A percentile compares a stretch with the other conserved stretches of the same genome.
Evolutionary conservation across 2,888 invertebrate genomes (phyloP).

Genomic region (Campoplex nolae): DNA sequence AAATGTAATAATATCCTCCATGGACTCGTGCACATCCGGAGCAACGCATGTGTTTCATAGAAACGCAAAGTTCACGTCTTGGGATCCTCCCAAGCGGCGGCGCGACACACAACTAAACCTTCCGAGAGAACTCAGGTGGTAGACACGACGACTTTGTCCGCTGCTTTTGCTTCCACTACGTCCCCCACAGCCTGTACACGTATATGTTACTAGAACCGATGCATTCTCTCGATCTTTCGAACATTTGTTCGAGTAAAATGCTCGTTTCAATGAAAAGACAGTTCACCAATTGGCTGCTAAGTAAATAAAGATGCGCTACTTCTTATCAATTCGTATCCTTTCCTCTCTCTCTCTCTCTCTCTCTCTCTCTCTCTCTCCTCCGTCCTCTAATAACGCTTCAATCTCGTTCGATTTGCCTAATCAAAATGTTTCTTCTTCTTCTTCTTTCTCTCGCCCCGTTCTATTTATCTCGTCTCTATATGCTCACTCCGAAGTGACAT

Average conservation of each 20-base stretch:
- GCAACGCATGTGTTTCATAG: constrained; percentile 6
- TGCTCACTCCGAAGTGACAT: background rate
- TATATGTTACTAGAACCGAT: constrained; percentile 20
- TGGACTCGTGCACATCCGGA: constrained; percentile 15
- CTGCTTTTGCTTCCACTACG: constrained; percentile 18
- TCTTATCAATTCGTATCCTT: background rate
- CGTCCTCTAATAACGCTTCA: background rate
- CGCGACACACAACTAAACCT: constrained; percentile 47
- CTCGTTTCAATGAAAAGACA: constrained; percentile 5
- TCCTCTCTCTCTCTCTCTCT: too few relatives aligned
- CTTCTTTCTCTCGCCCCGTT: background rate
- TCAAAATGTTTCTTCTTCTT: background rate
- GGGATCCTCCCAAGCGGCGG: constrained; percentile 49
- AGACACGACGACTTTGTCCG: constrained; percentile 37
- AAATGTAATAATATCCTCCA: constrained; percentile 9
- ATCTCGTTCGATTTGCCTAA: background rate
- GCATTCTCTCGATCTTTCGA: background rate
- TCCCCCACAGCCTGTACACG: constrained; percentile 1
- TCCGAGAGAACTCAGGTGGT: constrained; percentile 39
- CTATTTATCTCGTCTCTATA: background rate
- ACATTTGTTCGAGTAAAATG: constrained; percentile 17
- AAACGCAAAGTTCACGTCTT: constrained; percentile 35
- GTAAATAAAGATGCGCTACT: background rate
- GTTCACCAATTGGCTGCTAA: background rate
- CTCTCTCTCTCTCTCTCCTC: too few relatives aligned